A percentile compares a stretch with the other conserved stretches of the same genome.
phyloP scores from a whole-genome alignment of 1,140 invertebrate species.

The Drosophila nebulosa region DNA sequence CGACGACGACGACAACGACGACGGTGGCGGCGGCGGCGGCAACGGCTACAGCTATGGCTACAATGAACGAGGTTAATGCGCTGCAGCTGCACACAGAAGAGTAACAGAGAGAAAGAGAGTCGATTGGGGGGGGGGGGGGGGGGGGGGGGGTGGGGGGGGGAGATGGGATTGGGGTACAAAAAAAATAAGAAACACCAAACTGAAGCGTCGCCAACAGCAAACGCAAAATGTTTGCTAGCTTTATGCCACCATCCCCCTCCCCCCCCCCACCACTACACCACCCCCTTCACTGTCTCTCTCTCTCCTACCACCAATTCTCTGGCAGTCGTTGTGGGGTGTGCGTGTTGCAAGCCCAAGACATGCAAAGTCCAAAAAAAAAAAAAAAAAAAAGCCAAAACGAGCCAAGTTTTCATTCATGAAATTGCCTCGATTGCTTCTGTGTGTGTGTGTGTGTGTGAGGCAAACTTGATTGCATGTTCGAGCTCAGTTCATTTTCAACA shows the following conservation, averaged over 20 bases:
- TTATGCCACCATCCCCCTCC: not conserved
- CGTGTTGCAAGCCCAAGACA: slow-evolving; percentile 63
- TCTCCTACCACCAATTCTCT: not conserved
- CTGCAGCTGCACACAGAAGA: slow-evolving; percentile 65
- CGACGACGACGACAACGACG: slow-evolving; percentile 25
- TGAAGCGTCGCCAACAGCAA: slow-evolving; percentile 12
- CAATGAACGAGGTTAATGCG: slow-evolving; percentile 70
- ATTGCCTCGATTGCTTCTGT: slow-evolving; percentile 55
- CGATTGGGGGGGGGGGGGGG: too few relatives aligned
- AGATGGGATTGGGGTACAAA: too few relatives aligned
- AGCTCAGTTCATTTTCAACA: slow-evolving; percentile 78
- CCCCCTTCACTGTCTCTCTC: not conserved
- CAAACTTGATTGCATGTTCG: slow-evolving; percentile 73
- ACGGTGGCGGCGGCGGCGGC: slow-evolving; percentile 23
- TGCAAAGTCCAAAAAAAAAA: slow-evolving; percentile 44
- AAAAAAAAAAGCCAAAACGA: slow-evolving; percentile 33
- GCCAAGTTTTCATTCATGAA: slow-evolving; percentile 75
- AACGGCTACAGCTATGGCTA: slow-evolving; percentile 2
- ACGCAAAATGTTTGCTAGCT: slow-evolving; percentile 38
- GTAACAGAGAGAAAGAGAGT: slow-evolving; percentile 27
- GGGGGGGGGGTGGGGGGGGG: too few relatives aligned
- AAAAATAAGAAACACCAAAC: not conserved
- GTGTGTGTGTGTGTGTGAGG: not conserved
- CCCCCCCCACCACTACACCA: slow-evolving; percentile 4
- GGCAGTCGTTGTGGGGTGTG: slow-evolving; percentile 61